Evolutionary conservation across 2,888 invertebrate genomes (phyloP), one percentile per base, ranked within the genome.

Genomic region (Cataglyphis altisquamis): DNA sequence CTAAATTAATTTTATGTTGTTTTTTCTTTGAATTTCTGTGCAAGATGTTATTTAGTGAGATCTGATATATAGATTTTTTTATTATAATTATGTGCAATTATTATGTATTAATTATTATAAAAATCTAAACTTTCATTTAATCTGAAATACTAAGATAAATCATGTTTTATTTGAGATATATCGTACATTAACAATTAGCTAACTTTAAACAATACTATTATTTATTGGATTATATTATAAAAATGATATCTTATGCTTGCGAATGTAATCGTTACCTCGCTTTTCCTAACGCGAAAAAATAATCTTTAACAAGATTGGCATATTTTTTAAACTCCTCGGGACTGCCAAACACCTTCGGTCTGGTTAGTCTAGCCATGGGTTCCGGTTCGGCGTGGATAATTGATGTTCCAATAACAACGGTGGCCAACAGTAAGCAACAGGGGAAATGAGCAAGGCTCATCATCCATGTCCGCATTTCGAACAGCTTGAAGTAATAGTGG

Each of bases 301-400:
- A 96, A 90, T 96, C 95, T 88, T 95, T 95, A 66, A 96, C 93
- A 39, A 95, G 95, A 85, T 95, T 95, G 29, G 96, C 93, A 89
- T 96, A 96, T 82, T 92, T 92, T 81, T 95, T 91, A 25, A 96
- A 94, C 68, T 95, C 95, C n/a, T 95, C 95, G 8, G 95, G 95
- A n/a, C 93, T 95, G 70, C 92, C 93, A 91, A 95, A 95, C 66
- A 95, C 94, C 83, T 94, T 93, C 18, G 95, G 95, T 86, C 95
- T 92, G 15, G 92, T 93, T 2, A 95, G 91, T 64, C 92, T 88
- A 4, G 91, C 88, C 90, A 90, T 91, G 4, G 91, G 87, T 55
- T 92, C 90, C 8, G 92, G 89, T 12, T 92, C 90, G 18, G 87
- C 88, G 10, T 82, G 55, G 15, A 84, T 83, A 10, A 85, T 62